These are phyloP conservation scores for Drosophila ironensis DNA, from an alignment of 1,140 invertebrate species.

Conservation along the genomic window DNA sequence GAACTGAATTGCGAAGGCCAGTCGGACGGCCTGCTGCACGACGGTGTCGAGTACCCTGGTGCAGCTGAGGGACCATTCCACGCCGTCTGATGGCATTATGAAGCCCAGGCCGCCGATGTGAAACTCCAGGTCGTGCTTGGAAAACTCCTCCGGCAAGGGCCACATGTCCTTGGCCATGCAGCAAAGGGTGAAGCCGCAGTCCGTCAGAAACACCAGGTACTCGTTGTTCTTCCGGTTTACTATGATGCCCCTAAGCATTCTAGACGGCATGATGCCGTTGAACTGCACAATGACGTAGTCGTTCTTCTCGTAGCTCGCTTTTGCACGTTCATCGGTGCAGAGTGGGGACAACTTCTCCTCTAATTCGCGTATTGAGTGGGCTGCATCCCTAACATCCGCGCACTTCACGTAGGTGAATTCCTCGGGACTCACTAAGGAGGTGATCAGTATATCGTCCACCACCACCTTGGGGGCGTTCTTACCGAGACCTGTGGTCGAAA, in stretches of 20 bases:
- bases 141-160: conserved; percentile 14
- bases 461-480: too few species aligned
- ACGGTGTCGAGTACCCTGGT: background rate
- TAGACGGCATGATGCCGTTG: background rate
- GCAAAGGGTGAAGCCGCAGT: conserved; percentile 44
- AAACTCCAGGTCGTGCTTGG: background rate
- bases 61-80: conserved; percentile 6
- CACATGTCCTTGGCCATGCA: conserved; percentile 25
- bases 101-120: background rate
- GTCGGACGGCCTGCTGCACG: background rate
- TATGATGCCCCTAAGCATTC: conserved; percentile 37
- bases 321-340: background rate
- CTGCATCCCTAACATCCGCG: conserved; percentile 10
- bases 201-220: conserved; percentile 35
- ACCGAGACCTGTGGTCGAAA: too few species aligned
- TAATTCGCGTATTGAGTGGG: background rate
- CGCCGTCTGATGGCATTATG: conserved; percentile 1
- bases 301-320: background rate
- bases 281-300: conserved; percentile 42
- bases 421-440: conserved; percentile 37
- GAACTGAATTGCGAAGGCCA: too few species aligned
- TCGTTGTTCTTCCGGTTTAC: background rate
- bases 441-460: too few species aligned
- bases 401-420: conserved; percentile 28
- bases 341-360: conserved; percentile 15